These are phyloP conservation scores for Calcarius lapponicus DNA, from an alignment of 2,797 vertebrate genomes.

Conservation along the genomic window DNA sequence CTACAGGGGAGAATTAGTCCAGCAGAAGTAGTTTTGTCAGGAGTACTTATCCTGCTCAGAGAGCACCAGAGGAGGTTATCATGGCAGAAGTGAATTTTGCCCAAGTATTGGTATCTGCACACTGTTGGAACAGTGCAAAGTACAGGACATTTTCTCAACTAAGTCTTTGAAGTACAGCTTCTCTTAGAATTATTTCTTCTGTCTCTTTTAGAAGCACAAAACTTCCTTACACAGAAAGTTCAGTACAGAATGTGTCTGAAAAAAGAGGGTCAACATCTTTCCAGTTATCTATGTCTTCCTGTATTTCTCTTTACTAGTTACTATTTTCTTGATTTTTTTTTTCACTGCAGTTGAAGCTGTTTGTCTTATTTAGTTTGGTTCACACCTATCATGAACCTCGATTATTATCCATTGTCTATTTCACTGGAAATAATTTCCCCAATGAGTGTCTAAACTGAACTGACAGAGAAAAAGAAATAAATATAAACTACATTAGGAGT, in stretches of 20 bases:
- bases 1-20: background rate
- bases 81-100: background rate
- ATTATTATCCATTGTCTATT: background rate
- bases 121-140: background rate
- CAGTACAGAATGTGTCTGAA: background rate
- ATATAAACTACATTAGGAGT: background rate
- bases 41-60: background rate
- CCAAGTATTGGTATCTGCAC: background rate
- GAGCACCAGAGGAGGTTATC: background rate
- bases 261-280: background rate
- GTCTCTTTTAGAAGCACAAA: background rate
- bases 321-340: background rate
- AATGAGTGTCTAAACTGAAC: background rate
- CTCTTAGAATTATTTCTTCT: background rate
- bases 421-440: background rate
- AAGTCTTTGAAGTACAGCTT: background rate
- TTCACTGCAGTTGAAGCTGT: background rate
- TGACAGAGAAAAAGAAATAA: constrained; percentile 10
- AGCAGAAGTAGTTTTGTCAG: background rate
- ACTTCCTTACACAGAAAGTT: background rate
- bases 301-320: background rate
- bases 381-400: background rate
- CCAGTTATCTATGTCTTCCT: background rate
- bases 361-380: background rate
- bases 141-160: background rate